Evolutionary conservation across 1,140 invertebrate genomes (phyloP).

Genomic region (Sitobion miscanthi): DNA sequence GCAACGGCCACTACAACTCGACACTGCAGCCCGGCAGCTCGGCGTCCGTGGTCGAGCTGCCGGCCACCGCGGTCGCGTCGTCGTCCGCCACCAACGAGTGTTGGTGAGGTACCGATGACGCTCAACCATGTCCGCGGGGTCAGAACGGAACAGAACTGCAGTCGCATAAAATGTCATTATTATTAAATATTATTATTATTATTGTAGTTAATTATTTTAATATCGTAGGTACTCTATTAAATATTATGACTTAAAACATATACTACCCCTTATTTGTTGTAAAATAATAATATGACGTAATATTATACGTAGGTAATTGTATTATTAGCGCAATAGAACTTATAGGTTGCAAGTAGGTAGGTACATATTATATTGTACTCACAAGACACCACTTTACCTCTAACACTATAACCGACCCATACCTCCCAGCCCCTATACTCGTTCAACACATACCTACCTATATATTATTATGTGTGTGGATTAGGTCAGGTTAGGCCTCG

Average conservation of each 20-base stretch:
- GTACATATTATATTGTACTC: neutral
- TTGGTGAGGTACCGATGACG: neutral
- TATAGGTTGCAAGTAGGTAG: too few species aligned
- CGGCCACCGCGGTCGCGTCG: neutral
- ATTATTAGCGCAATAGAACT: too few species aligned
- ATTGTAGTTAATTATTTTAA: too few species aligned
- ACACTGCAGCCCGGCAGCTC: conserved; percentile 1
- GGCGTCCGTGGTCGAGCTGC: conserved; percentile 49
- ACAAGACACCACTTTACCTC: neutral
- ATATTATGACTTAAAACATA: too few species aligned
- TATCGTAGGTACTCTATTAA: too few species aligned
- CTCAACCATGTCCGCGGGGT: too few species aligned
- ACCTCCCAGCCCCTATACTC: neutral
- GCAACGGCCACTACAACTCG: conserved; percentile 42
- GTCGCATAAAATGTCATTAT: too few species aligned
- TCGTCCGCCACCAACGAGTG: conserved; percentile 39
- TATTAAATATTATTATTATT: too few species aligned
- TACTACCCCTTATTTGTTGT: too few species aligned
- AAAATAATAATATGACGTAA: too few species aligned
- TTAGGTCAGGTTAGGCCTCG: neutral
- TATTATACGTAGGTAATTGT: too few species aligned
- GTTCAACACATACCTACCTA: neutral
- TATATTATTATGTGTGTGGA: neutral
- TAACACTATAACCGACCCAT: neutral
- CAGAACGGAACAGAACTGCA: too few species aligned